Evolutionary conservation across 2,888 invertebrate genomes (phyloP).

Genomic region (Brachyptera putata): DNA sequence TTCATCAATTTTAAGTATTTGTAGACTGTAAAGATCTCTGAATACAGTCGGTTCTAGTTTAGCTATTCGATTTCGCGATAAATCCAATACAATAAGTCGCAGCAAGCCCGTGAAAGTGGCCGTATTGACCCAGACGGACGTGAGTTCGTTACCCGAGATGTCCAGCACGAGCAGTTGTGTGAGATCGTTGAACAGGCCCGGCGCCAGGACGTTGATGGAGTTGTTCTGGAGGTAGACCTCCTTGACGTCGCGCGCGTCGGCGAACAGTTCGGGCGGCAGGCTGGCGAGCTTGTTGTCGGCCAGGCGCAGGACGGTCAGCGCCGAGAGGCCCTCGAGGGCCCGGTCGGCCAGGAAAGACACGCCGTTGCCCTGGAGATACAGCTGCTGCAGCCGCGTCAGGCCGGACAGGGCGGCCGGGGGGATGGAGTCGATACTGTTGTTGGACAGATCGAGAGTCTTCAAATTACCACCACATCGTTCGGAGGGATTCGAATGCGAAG

Average conservation of each 20-base stretch:
- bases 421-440: conserved; percentile 71
- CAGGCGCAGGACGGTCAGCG: conserved; percentile 68
- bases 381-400: conserved; percentile 63
- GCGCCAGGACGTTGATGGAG: conserved; percentile 73
- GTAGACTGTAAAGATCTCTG: conserved; percentile 71
- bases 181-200: conserved; percentile 72
- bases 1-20: conserved; percentile 74
- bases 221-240: conserved; percentile 81
- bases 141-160: conserved; percentile 72
- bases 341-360: conserved; percentile 71
- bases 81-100: conserved; percentile 69
- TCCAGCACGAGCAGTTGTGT: conserved; percentile 71
- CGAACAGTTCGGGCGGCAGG: conserved; percentile 76
- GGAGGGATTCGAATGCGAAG: conserved; percentile 49
- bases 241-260: conserved; percentile 70
- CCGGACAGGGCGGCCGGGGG: conserved; percentile 69
- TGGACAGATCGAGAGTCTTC: conserved; percentile 66
- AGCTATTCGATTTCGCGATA: conserved; percentile 70
- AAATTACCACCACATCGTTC: conserved; percentile 68
- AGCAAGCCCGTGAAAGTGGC: conserved; percentile 74
- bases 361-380: conserved; percentile 73
- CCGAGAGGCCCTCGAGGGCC: conserved; percentile 69
- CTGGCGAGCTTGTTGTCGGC: conserved; percentile 76
- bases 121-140: conserved; percentile 77
- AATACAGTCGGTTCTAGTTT: conserved; percentile 73